These are phyloP conservation scores for Cryptomyrus ogoouensis DNA, from an alignment of 2,113 vertebrate genomes.

Conservation along the genomic window DNA sequence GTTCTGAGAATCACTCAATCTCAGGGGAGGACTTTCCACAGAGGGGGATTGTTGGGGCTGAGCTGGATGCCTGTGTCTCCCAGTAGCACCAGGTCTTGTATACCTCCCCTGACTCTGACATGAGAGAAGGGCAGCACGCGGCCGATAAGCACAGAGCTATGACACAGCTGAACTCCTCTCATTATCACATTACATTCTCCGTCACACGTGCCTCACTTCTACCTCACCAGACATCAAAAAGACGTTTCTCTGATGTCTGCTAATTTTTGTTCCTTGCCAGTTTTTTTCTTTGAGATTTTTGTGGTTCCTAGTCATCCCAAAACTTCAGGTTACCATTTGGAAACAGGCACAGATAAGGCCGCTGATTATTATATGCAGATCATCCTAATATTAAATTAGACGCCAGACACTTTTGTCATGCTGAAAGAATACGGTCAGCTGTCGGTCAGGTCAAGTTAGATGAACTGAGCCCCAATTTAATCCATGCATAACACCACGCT, in stretches of 20 bases:
- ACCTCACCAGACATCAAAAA: not conserved
- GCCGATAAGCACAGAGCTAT: conserved; percentile 17
- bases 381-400: conserved; percentile 16
- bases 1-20: not conserved
- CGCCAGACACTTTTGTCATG: not conserved
- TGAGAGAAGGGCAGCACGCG: conserved; percentile 2
- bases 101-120: conserved; percentile 18
- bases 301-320: not conserved
- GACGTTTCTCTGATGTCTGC: not conserved
- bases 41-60: not conserved
- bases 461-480: not conserved
- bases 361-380: not conserved
- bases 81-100: not conserved
- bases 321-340: not conserved
- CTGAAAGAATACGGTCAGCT: conserved; percentile 15
- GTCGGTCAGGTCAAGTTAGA: not conserved
- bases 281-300: not conserved
- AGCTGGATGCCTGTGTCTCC: conserved; percentile 17
- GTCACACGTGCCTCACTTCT: not conserved
- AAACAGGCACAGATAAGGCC: not conserved
- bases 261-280: not conserved
- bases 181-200: conserved; percentile 23
- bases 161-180: conserved; percentile 2
- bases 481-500: not conserved
- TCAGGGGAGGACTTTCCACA: not conserved